Conservation (phyloP, 2,113 vertebrate genomes). For the Bubo blakistoni region DNA sequence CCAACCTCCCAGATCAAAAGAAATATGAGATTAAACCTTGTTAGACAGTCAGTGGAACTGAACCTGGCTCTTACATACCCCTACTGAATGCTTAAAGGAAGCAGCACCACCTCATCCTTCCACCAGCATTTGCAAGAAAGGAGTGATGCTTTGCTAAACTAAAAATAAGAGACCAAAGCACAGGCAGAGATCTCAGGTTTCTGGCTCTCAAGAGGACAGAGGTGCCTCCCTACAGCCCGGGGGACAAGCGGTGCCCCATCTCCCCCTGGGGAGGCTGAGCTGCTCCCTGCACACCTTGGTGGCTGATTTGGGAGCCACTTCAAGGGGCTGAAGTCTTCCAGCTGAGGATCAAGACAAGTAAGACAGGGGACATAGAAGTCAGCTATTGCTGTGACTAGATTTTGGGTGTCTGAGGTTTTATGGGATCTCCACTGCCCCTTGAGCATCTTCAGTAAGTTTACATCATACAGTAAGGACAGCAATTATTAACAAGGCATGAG, state of each 20-base stretch:
- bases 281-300: neutral
- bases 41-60: neutral
- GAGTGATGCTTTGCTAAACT: neutral
- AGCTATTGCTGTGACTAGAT: neutral
- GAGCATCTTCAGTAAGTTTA: neutral
- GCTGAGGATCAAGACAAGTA: neutral
- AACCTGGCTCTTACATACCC: neutral
- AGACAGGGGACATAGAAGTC: neutral
- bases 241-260: fast-evolving
- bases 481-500: neutral
- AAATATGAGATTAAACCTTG: neutral
- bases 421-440: neutral
- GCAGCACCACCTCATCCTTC: neutral
- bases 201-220: neutral
- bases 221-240: fast-evolving
- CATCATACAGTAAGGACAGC: neutral
- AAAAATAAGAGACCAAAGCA: neutral
- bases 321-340: neutral
- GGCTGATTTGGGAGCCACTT: neutral
- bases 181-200: neutral
- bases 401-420: neutral
- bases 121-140: neutral
- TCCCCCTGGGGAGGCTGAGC: neutral
- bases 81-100: neutral
- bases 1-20: neutral